Percentiles rank a stretch among this genome's conserved stretches.
Conservation (phyloP, 2,797 vertebrate species). For the Distichodus sexfasciatus region DNA sequence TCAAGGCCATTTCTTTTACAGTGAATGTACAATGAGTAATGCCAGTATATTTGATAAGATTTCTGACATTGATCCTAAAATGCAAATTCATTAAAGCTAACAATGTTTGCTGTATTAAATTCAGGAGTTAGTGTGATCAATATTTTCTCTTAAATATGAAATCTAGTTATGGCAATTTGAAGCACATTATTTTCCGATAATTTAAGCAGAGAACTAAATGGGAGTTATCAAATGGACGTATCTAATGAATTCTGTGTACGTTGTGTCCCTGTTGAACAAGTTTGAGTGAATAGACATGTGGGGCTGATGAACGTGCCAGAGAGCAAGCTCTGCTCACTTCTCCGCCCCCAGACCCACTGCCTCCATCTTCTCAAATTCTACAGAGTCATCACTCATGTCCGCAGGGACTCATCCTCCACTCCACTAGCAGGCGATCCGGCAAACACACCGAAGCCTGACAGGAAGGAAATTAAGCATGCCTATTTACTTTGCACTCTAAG, state of each 20-base stretch:
- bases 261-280: not conserved
- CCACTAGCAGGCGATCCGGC: not conserved
- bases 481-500: slow-evolving; percentile 1
- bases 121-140: not conserved
- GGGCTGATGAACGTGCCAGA: not conserved
- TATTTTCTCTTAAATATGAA: not conserved
- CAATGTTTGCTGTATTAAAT: too few species aligned
- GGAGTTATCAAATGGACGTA: not conserved
- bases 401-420: slow-evolving; percentile 13
- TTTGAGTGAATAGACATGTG: slow-evolving; percentile 18
- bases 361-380: slow-evolving; percentile 30
- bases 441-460: slow-evolving; percentile 11
- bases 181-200: not conserved
- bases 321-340: slow-evolving; percentile 10
- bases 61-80: too few species aligned
- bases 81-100: too few species aligned
- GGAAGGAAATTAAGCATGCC: slow-evolving; percentile 21
- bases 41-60: too few species aligned
- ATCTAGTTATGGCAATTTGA: not conserved
- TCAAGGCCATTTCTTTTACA: too few species aligned
- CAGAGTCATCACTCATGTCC: slow-evolving; percentile 18
- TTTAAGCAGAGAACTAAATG: not conserved
- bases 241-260: not conserved
- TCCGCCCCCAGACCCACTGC: slow-evolving; percentile 5
- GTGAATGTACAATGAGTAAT: too few species aligned